Evolutionary conservation across 2,888 invertebrate genomes (phyloP), one percentile per base, ranked within the genome.

Genomic region (Subacronicta megacephala): DNA sequence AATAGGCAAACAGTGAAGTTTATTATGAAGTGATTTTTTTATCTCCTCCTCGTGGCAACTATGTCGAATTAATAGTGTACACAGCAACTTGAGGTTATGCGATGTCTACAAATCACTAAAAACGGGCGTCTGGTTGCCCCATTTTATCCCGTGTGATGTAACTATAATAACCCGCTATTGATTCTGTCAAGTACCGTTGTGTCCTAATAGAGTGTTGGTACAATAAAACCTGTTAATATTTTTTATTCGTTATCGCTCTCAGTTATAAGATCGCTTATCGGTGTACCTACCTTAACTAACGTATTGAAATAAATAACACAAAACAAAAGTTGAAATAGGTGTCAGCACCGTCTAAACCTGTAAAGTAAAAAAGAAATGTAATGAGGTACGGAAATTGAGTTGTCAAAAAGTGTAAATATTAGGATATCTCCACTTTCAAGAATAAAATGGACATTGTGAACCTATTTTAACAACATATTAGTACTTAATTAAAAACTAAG

Each of bases 231-330:
- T 18, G 33, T 65, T 35, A 50, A 0, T 17, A 42, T 18, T 54
- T 55, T 63, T 61, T 33, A 63, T 46, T 47, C 35, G 16, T 26
- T 38, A 55, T 55, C 31, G n/a, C n/a, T 31, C n/a, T 31, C 31
- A 31, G n/a, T 31, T 31, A 5, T 31, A 6, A n/a, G 31, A 31
- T 31, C 31, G 1, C 31, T 23, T 26, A 26, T 26, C 26, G 23
- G 26, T 26, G 26, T 26, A 6, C 23, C 9, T 23, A 23, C 9
- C 7, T 0, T 23, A 9, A 23, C 23, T 26, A 26, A 26, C 26
- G 26, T 26, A 10, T 3, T 26, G 2, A 26, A 10, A 26, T 26
- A 26, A 26, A 10, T 26, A 26, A 26, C 10, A 26, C 10, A 10
- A 26, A 3, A 29, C 3, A 29, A 29, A 29, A 12, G 29, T 10